A percentile compares a stretch with the other conserved stretches of the same genome.
Evolutionary conservation across 2,888 invertebrate species (phyloP).

Genomic region (Hoplodrina blanda): DNA sequence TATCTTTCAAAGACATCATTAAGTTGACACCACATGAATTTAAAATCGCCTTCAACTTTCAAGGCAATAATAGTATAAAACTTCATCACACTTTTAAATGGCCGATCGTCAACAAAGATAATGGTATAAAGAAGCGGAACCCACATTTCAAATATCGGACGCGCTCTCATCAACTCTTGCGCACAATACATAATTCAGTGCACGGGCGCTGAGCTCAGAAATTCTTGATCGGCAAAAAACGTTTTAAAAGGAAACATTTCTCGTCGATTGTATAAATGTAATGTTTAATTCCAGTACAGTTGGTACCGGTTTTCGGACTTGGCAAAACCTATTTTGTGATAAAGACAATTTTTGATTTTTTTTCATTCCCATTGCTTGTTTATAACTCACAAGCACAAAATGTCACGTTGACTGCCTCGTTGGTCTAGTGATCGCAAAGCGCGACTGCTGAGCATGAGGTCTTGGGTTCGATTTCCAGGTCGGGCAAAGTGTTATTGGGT

Average conservation of each 20-base stretch:
- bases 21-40: conserved; percentile 20
- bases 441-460: too few species aligned
- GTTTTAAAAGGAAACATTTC: conserved; percentile 58
- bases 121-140: conserved; percentile 50
- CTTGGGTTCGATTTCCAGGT: too few species aligned
- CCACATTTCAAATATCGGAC: conserved; percentile 55
- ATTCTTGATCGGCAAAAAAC: conserved; percentile 65
- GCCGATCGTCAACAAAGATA: conserved; percentile 37
- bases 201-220: conserved; percentile 57
- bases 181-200: conserved; percentile 67
- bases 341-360: conserved; percentile 31
- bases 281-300: conserved; percentile 55
- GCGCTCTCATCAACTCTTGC: conserved; percentile 56
- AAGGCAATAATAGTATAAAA: conserved; percentile 14
- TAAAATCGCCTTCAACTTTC: conserved; percentile 4
- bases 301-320: conserved; percentile 35
- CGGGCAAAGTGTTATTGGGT: too few species aligned
- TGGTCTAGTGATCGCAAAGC: too few species aligned
- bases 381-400: conserved; percentile 2
- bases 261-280: conserved; percentile 64
- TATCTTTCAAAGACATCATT: background rate
- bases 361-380: background rate
- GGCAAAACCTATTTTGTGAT: conserved; percentile 40
- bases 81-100: conserved; percentile 51
- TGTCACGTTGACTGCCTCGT: background rate